Evolutionary conservation across 2,888 invertebrate genomes (phyloP).

Genomic region (Epirrhoe tristata): DNA sequence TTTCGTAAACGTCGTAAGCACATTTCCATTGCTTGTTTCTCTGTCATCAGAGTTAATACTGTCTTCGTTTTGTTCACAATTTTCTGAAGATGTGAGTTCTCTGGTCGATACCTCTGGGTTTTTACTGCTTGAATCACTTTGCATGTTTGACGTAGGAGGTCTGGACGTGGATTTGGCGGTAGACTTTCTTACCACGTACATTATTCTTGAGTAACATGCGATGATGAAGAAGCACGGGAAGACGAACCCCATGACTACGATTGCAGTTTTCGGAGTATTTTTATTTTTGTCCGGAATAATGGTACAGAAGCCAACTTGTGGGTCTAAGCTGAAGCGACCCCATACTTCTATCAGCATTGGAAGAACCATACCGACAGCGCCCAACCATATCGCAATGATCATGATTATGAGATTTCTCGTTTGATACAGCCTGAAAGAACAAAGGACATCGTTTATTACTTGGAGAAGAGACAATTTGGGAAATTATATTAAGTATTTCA

Average conservation of each 20-base stretch:
- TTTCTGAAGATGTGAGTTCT: slow-evolving; percentile 17
- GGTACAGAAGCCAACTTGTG: slow-evolving; percentile 30
- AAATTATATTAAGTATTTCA: too few species aligned
- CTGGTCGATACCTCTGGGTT: slow-evolving; percentile 10
- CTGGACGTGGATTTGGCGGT: slow-evolving; percentile 6
- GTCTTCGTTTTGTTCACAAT: background rate
- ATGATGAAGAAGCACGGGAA: slow-evolving; percentile 24
- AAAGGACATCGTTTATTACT: background rate
- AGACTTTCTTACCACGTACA: slow-evolving; percentile 36
- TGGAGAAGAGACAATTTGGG: background rate
- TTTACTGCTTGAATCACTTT: slow-evolving; percentile 11
- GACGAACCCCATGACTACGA: slow-evolving; percentile 24
- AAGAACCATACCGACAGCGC: slow-evolving; percentile 14
- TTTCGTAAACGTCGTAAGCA: slow-evolving; percentile 18
- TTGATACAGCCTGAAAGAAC: slow-evolving; percentile 35
- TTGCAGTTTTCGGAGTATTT: slow-evolving; percentile 21
- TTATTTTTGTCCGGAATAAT: slow-evolving; percentile 28
- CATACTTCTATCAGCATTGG: slow-evolving; percentile 30
- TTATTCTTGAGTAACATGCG: slow-evolving; percentile 34
- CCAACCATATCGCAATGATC: slow-evolving; percentile 35
- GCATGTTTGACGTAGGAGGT: slow-evolving; percentile 2
- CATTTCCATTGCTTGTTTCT: slow-evolving; percentile 1
- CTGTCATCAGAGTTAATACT: slow-evolving; percentile 11
- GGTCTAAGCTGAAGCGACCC: slow-evolving; percentile 37
- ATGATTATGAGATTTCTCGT: slow-evolving; percentile 35